Evolutionary conservation across 1,140 invertebrate genomes (phyloP).

Genomic region (Daktulosphaira vitifoliae): DNA sequence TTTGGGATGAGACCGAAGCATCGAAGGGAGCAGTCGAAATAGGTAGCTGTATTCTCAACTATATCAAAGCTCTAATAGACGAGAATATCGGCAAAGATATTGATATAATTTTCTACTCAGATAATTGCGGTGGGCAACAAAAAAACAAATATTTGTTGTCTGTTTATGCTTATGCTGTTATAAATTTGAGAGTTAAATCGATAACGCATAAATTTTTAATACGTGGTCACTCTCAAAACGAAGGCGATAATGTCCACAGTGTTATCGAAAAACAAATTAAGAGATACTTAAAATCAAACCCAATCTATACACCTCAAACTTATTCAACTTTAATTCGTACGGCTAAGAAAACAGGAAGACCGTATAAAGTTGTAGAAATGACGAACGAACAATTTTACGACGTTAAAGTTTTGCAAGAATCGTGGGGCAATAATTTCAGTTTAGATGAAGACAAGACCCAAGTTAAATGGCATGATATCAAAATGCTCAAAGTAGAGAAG

Average conservation of each 20-base stretch:
- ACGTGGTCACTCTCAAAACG: too few relatives aligned
- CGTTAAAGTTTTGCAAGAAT: conserved; percentile 10
- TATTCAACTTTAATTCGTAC: neutral
- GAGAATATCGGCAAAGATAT: neutral
- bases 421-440: conserved; percentile 6
- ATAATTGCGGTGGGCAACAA: conserved; percentile 38
- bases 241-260: too few relatives aligned
- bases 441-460: conserved; percentile 10
- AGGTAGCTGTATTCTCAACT: conserved; percentile 39
- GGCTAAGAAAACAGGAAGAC: too few relatives aligned
- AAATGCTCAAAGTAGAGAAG: conserved; percentile 14
- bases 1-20: too few relatives aligned
- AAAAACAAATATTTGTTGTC: conserved; percentile 34
- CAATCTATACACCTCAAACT: conserved; percentile 3
- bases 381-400: conserved; percentile 10
- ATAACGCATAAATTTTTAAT: too few relatives aligned
- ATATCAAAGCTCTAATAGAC: conserved; percentile 37
- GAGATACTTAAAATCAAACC: neutral
- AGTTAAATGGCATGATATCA: conserved; percentile 8
- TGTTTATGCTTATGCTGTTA: too few relatives aligned
- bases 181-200: conserved; percentile 29
- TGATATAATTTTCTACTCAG: conserved; percentile 38
- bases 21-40: conserved; percentile 37
- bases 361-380: conserved; percentile 6
- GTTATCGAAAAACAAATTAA: too few relatives aligned